phyloP scores from a whole-genome alignment of 2,888 invertebrate species.

The Pristionchus arcanus region DNA sequence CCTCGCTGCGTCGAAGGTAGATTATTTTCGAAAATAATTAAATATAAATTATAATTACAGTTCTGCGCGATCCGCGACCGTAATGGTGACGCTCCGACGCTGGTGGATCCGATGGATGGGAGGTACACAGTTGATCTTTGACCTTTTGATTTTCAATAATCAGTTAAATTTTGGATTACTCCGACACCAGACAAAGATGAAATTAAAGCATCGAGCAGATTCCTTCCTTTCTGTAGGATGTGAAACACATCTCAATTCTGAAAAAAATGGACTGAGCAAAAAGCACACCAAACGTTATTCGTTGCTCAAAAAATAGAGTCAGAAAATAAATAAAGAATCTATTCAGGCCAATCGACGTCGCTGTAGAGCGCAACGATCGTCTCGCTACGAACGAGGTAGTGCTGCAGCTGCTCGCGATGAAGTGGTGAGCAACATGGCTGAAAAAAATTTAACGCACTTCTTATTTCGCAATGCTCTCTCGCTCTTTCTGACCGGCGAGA shows the following conservation, averaged over 20 bases:
- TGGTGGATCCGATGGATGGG: constrained; percentile 35
- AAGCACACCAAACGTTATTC: not conserved
- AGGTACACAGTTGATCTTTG: not conserved
- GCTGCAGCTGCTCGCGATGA: constrained; percentile 81
- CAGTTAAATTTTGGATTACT: not conserved
- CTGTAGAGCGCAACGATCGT: constrained; percentile 80
- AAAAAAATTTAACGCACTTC: not conserved
- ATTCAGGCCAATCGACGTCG: constrained; percentile 61
- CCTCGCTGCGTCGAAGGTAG: constrained; percentile 18
- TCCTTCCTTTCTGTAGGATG: not conserved
- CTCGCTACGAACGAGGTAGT: constrained; percentile 81
- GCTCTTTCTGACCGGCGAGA: not conserved
- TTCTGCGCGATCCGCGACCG: constrained; percentile 45
- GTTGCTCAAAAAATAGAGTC: not conserved
- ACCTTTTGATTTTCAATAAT: too few species aligned
- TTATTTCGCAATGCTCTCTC: too few species aligned
- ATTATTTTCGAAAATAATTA: not conserved
- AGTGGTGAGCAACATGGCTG: constrained; percentile 76
- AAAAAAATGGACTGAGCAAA: too few species aligned
- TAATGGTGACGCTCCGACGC: constrained; percentile 49
- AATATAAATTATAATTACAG: not conserved
- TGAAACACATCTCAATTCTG: not conserved
- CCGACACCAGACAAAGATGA: too few species aligned
- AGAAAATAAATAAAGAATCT: not conserved
- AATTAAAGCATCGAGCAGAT: not conserved